These are phyloP conservation scores for Eulemur macaco DNA, from an alignment of 2,113 vertebrate genomes.

Conservation along the genomic window DNA sequence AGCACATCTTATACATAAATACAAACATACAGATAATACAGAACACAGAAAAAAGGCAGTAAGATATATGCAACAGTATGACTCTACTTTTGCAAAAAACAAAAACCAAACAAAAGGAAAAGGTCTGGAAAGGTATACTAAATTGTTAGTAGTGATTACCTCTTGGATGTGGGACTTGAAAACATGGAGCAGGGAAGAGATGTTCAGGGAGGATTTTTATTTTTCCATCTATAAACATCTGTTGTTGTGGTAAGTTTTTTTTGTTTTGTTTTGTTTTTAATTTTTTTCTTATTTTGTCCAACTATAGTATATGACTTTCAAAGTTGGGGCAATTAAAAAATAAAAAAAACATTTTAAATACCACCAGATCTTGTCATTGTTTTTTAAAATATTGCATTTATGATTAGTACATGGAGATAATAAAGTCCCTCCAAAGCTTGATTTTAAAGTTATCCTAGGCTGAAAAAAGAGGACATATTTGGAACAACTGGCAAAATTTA, in stretches of 20 bases:
- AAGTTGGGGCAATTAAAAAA: neutral
- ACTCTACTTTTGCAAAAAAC: neutral
- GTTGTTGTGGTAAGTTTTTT: neutral
- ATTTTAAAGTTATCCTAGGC: constrained; percentile 27
- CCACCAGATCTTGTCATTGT: neutral
- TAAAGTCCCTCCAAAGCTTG: neutral
- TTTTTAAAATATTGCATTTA: constrained; percentile 20
- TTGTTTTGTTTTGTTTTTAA: no score
- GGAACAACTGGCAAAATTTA: constrained; percentile 4
- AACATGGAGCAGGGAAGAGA: neutral
- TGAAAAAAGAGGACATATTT: neutral
- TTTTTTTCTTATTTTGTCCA: no score
- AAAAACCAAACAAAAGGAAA: neutral
- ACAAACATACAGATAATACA: neutral
- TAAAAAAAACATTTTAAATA: constrained; percentile 28
- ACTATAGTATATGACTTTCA: no score
- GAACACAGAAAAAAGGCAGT: neutral
- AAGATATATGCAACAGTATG: neutral
- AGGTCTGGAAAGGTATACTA: neutral
- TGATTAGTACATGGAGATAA: neutral
- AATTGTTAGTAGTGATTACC: neutral
- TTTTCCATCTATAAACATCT: constrained; percentile 5
- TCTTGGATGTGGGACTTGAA: neutral
- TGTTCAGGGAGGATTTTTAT: neutral
- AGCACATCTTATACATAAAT: neutral